Conservation (phyloP, 1,140 invertebrate species). For the Rhizoglyphus robini region DNA sequence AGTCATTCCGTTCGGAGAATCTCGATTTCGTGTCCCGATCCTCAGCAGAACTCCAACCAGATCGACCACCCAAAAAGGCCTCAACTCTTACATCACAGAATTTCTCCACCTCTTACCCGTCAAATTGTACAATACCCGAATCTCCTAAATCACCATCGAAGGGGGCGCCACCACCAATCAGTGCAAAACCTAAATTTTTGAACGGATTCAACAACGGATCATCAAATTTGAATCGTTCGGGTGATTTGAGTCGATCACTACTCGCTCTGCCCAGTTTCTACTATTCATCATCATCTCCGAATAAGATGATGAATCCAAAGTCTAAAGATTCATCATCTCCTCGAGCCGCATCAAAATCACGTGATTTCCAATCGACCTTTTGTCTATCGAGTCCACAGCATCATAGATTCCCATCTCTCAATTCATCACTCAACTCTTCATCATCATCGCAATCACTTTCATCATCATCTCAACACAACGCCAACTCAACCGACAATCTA, state of each 20-base stretch:
- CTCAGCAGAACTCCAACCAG: neutral
- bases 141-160: neutral
- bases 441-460: too few species aligned
- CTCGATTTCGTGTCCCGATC: neutral
- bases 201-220: neutral
- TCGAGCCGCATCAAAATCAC: too few species aligned
- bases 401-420: too few species aligned
- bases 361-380: too few species aligned
- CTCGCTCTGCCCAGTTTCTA: neutral
- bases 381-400: too few species aligned
- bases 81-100: too few species aligned
- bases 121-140: too few species aligned
- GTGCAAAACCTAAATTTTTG: neutral
- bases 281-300: neutral
- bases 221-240: neutral
- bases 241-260: neutral
- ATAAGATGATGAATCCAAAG: neutral
- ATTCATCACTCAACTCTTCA: too few species aligned
- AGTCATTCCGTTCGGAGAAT: conserved; percentile 4
- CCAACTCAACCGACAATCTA: too few species aligned
- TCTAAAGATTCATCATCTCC: neutral
- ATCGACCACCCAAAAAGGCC: neutral
- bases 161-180: neutral
- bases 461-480: too few species aligned
- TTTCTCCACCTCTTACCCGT: too few species aligned